These are phyloP conservation scores for Erebia aethiops DNA, from an alignment of 2,888 invertebrate species.

Conservation along the genomic window DNA sequence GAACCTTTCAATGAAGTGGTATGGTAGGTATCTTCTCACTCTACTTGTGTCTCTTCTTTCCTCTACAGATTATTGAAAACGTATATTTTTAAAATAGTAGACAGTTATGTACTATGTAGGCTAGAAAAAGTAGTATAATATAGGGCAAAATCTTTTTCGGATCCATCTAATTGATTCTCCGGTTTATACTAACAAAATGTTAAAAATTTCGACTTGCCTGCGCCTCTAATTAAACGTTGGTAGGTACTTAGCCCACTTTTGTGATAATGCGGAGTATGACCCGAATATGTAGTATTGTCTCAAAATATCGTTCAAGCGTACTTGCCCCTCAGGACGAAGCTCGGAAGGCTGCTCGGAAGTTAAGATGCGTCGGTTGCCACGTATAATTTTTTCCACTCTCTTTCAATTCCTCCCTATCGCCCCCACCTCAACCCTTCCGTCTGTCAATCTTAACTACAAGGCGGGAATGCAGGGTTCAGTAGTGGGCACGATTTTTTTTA, in stretches of 20 bases:
- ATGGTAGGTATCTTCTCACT: too few relatives aligned
- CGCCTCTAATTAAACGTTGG: neutral
- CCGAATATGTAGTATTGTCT: neutral
- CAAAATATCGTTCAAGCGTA: constrained; percentile 39
- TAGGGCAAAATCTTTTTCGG: too few relatives aligned
- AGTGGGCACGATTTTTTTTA: constrained; percentile 68
- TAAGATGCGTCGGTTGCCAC: constrained; percentile 81
- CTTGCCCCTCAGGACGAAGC: constrained; percentile 55
- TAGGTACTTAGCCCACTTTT: neutral
- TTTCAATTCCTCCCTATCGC: constrained; percentile 71
- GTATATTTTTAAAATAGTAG: too few relatives aligned
- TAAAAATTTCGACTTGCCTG: neutral
- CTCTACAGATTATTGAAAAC: too few relatives aligned
- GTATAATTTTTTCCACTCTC: constrained; percentile 81
- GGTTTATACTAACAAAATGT: too few relatives aligned
- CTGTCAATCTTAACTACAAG: constrained; percentile 82
- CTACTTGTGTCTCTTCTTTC: too few relatives aligned
- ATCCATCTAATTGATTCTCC: too few relatives aligned
- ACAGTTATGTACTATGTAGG: too few relatives aligned
- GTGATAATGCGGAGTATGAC: neutral
- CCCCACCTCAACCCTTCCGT: constrained; percentile 75
- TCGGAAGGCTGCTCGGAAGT: constrained; percentile 71
- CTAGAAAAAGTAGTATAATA: too few relatives aligned
- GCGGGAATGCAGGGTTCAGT: constrained; percentile 70
- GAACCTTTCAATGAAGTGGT: neutral